A percentile compares a stretch with the other conserved stretches of the same genome.
Evolutionary conservation across 2,888 invertebrate genomes (phyloP).

Genomic region (Brachyptera risi): DNA sequence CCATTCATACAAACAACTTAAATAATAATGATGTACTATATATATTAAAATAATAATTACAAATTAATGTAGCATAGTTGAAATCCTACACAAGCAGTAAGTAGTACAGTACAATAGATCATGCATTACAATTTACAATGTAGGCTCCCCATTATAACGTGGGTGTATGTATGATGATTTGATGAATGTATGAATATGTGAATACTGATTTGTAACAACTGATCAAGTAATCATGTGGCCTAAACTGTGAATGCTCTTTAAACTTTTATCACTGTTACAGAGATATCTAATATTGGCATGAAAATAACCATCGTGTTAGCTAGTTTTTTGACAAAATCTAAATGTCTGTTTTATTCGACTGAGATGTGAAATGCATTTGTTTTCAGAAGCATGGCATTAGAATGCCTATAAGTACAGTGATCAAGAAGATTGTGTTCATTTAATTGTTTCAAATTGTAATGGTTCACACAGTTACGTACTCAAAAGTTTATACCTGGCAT

Average conservation of each 20-base stretch:
- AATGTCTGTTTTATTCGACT: not conserved
- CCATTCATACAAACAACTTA: too few species aligned
- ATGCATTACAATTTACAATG: too few species aligned
- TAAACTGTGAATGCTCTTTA: constrained; percentile 30
- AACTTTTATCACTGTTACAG: constrained; percentile 23
- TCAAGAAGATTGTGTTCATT: constrained; percentile 24
- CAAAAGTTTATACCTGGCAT: too few species aligned
- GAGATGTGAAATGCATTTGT: too few species aligned
- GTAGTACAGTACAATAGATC: too few species aligned
- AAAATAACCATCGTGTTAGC: not conserved
- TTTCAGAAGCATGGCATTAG: too few species aligned
- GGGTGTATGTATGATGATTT: not conserved
- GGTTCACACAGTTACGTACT: too few species aligned
- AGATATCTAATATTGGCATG: constrained; percentile 14
- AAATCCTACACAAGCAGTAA: too few species aligned
- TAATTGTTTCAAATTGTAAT: constrained; percentile 18
- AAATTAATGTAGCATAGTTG: too few species aligned
- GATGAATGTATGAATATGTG: not conserved
- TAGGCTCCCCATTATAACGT: not conserved
- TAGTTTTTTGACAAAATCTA: constrained; percentile 10
- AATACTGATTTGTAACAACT: not conserved
- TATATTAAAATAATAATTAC: not conserved
- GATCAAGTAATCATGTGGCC: constrained; percentile 30
- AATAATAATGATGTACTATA: not conserved
- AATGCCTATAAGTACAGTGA: too few species aligned